Evolutionary conservation across 2,888 invertebrate genomes (phyloP).

Genomic region (Ochropleura leucogaster): DNA sequence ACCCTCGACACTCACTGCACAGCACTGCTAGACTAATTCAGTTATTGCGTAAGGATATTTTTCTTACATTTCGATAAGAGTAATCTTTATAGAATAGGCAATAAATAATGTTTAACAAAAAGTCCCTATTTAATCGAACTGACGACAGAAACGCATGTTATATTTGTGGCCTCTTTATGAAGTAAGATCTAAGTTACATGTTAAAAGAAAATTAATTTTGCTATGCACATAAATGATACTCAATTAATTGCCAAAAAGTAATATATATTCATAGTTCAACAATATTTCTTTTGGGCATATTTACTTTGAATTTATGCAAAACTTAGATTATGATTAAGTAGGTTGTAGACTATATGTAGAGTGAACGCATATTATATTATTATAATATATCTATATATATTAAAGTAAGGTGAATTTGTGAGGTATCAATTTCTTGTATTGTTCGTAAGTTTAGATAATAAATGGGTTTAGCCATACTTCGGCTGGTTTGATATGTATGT

Average conservation of each 20-base stretch:
- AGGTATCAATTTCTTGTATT: conserved; percentile 91
- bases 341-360: conserved; percentile 91
- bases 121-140: conserved; percentile 91
- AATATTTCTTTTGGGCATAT: conserved; percentile 91
- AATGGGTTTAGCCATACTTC: conserved; percentile 91
- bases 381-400: conserved; percentile 90
- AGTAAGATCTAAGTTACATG: conserved; percentile 91
- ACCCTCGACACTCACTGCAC: conserved; percentile 86
- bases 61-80: conserved; percentile 89
- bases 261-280: conserved; percentile 91
- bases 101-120: conserved; percentile 89
- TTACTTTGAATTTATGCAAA: conserved; percentile 91
- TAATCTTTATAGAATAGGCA: conserved; percentile 89
- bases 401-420: conserved; percentile 90
- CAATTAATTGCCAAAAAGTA: conserved; percentile 91
- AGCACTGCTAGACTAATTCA: conserved; percentile 90
- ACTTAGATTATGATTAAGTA: conserved; percentile 90
- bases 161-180: conserved; percentile 91
- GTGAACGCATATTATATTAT: conserved; percentile 88
- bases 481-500: conserved; percentile 91
- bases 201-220: conserved; percentile 90
- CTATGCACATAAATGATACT: conserved; percentile 91
- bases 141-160: conserved; percentile 90
- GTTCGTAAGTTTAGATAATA: conserved; percentile 91
- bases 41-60: conserved; percentile 89